These are phyloP conservation scores for Erebia epiphron DNA, from an alignment of 2,888 invertebrate genomes.

Conservation along the genomic window DNA sequence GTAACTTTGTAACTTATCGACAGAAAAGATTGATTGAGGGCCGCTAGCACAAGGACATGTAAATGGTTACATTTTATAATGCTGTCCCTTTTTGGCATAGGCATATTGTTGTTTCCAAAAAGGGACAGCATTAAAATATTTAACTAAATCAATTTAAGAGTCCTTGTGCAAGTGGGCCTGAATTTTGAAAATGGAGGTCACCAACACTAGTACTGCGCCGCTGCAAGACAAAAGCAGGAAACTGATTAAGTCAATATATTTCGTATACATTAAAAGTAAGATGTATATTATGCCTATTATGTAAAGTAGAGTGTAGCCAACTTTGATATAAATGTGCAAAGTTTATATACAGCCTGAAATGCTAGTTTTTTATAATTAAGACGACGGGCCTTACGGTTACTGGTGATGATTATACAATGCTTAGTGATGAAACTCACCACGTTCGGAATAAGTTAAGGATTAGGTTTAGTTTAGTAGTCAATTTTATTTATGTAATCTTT, in stretches of 20 bases:
- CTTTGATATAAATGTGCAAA: conserved; percentile 41
- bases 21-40: too few species aligned
- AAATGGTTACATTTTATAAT: too few species aligned
- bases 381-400: conserved; percentile 46
- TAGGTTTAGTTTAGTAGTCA: conserved; percentile 34
- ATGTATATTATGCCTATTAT: conserved; percentile 17
- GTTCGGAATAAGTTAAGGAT: conserved; percentile 57
- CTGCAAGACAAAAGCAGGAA: neutral
- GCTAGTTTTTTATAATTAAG: conserved; percentile 33
- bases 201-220: neutral
- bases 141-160: too few species aligned
- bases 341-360: conserved; percentile 38
- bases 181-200: too few species aligned
- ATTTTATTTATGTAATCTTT: neutral
- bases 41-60: too few species aligned
- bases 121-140: too few species aligned
- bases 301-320: conserved; percentile 36
- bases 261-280: conserved; percentile 14
- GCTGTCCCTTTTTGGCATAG: too few species aligned
- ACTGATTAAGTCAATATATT: neutral
- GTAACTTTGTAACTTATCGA: too few species aligned
- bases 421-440: conserved; percentile 78
- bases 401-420: conserved; percentile 40
- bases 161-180: too few species aligned
- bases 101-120: too few species aligned